These are phyloP conservation scores for Incurvaria masculella DNA, from an alignment of 2,888 invertebrate species.

Conservation along the genomic window DNA sequence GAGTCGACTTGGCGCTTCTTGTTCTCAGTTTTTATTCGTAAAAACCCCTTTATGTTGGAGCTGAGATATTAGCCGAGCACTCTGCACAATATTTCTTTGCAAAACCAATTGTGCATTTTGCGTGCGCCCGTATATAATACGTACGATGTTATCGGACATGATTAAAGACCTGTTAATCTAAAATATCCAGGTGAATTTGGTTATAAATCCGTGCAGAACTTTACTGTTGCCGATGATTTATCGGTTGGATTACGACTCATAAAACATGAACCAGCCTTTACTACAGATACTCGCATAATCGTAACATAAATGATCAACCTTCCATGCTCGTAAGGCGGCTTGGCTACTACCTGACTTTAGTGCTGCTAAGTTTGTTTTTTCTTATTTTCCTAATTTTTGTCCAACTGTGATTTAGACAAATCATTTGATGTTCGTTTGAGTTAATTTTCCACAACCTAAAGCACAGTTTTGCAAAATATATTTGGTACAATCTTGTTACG, in stretches of 20 bases:
- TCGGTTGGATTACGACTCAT: background rate
- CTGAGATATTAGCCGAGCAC: too few relatives aligned
- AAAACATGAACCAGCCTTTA: background rate
- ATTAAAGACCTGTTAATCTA: background rate
- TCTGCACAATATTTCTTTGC: constrained; percentile 33
- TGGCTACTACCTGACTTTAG: background rate
- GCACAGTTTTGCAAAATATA: too few relatives aligned
- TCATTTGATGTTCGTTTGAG: too few relatives aligned
- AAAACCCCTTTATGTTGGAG: too few relatives aligned
- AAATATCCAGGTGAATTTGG: background rate
- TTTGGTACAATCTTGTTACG: too few relatives aligned
- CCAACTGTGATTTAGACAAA: too few relatives aligned
- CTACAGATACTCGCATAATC: background rate
- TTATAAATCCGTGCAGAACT: background rate
- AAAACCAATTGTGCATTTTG: constrained; percentile 29
- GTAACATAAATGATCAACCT: background rate
- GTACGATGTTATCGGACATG: background rate
- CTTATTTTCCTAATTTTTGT: too few relatives aligned
- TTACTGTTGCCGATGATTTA: background rate
- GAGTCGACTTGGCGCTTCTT: too few relatives aligned
- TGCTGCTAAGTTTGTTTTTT: too few relatives aligned
- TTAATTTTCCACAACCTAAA: too few relatives aligned
- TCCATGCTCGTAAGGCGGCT: background rate
- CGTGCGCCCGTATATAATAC: too few relatives aligned
- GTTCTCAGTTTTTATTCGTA: too few relatives aligned